Evolutionary conservation across 2,888 invertebrate genomes (phyloP).

Genomic region (Scaptomyza polygonia): DNA sequence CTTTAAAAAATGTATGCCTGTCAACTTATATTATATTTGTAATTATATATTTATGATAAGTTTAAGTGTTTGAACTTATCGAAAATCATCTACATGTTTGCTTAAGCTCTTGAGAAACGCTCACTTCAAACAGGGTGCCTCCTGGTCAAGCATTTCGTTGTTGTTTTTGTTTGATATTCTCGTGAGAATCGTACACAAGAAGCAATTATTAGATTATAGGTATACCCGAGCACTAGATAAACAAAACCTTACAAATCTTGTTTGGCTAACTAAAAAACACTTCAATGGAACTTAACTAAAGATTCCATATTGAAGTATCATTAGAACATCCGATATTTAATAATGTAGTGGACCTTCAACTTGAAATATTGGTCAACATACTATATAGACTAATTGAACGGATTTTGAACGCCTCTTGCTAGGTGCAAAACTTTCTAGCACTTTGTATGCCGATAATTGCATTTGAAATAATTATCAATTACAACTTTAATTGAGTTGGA

Average conservation of each 20-base stretch:
- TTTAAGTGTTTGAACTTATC: background rate
- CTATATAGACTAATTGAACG: too few species aligned
- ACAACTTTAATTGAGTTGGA: slow-evolving; percentile 9
- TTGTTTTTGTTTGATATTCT: background rate
- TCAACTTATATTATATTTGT: too few species aligned
- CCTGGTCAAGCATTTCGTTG: slow-evolving; percentile 3
- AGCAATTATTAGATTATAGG: slow-evolving; percentile 58
- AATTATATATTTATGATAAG: too few species aligned
- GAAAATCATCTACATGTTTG: background rate
- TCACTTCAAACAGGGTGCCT: slow-evolving; percentile 7
- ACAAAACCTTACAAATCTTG: slow-evolving; percentile 36
- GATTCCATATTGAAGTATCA: slow-evolving; percentile 4
- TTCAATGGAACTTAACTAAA: slow-evolving; percentile 22
- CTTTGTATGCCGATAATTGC: slow-evolving; percentile 25
- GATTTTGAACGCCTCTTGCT: slow-evolving; percentile 1
- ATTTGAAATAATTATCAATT: background rate
- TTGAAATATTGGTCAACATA: slow-evolving; percentile 31
- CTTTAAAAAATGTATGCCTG: background rate
- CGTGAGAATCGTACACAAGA: slow-evolving; percentile 51
- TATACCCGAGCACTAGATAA: slow-evolving; percentile 52
- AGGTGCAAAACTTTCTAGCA: slow-evolving; percentile 10
- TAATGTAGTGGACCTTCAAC: slow-evolving; percentile 41
- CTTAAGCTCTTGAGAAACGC: background rate
- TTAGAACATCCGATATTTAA: background rate
- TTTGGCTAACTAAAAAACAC: slow-evolving; percentile 41